These are phyloP conservation scores for Takifugu flavidus DNA, from an alignment of 2,113 vertebrate species.

Conservation along the genomic window DNA sequence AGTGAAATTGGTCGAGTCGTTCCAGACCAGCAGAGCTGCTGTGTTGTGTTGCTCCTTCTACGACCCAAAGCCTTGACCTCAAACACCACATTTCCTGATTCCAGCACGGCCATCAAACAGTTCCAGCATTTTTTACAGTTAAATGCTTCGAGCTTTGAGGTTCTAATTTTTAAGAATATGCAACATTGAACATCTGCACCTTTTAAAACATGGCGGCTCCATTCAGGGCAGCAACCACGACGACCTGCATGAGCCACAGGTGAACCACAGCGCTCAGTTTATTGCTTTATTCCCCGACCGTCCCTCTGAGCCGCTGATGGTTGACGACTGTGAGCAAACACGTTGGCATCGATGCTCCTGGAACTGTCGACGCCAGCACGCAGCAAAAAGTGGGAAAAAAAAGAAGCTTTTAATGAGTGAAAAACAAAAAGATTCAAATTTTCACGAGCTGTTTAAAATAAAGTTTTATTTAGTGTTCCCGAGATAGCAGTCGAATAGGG, in stretches of 20 bases:
- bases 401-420: too few relatives aligned
- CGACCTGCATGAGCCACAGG: constrained; percentile 25
- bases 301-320: constrained; percentile 34
- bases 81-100: background rate
- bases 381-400: too few relatives aligned
- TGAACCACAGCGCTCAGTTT: constrained; percentile 11
- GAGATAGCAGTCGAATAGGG: too few relatives aligned
- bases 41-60: constrained; percentile 17
- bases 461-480: too few relatives aligned
- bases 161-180: background rate
- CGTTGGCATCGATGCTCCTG: too few relatives aligned
- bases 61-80: background rate
- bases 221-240: constrained; percentile 5
- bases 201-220: constrained; percentile 10
- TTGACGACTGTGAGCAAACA: too few relatives aligned
- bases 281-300: constrained; percentile 37
- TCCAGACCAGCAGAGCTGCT: constrained; percentile 41
- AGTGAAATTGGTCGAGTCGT: constrained; percentile 24
- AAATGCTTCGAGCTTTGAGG: constrained; percentile 9
- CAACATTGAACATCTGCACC: background rate
- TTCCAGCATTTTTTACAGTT: constrained; percentile 26
- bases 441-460: too few relatives aligned
- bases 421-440: too few relatives aligned
- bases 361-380: too few relatives aligned
- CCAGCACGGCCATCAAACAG: constrained; percentile 47